Evolutionary conservation across 2,113 vertebrate species (phyloP).

Genomic region (Anthoscopus minutus): DNA sequence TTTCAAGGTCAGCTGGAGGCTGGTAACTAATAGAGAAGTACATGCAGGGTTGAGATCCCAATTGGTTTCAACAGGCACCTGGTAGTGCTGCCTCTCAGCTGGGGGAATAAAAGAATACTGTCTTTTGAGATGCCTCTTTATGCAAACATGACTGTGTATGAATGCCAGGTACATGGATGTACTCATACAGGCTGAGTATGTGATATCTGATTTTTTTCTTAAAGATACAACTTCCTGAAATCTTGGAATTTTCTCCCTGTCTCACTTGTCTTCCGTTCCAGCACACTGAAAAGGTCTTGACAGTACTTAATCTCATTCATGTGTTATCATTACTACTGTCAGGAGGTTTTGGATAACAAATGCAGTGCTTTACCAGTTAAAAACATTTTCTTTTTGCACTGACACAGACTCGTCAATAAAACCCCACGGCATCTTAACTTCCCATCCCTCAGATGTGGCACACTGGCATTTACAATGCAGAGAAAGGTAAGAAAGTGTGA

Average conservation of each 20-base stretch:
- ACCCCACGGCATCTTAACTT: slow-evolving; percentile 57
- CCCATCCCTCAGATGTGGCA: slow-evolving; percentile 57
- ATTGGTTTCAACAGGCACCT: background rate
- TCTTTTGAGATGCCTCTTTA: background rate
- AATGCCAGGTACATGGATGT: background rate
- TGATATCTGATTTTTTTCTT: background rate
- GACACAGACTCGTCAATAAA: slow-evolving; percentile 56
- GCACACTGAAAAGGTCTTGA: slow-evolving; percentile 19
- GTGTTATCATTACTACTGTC: slow-evolving; percentile 53
- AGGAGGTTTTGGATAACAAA: slow-evolving; percentile 63
- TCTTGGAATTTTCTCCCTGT: background rate
- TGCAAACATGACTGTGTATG: background rate
- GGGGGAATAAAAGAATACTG: background rate
- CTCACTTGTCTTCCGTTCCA: background rate
- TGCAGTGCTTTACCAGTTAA: slow-evolving; percentile 49
- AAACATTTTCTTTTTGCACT: slow-evolving; percentile 40
- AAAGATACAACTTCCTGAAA: background rate
- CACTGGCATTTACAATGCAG: slow-evolving; percentile 54
- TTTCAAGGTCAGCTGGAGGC: background rate
- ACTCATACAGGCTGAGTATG: background rate
- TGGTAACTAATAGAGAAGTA: background rate
- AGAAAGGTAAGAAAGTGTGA: slow-evolving; percentile 62
- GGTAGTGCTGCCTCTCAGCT: background rate
- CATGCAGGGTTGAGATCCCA: background rate
- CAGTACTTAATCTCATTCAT: slow-evolving; percentile 47